A percentile compares a stretch with the other conserved stretches of the same genome.
phyloP scores from a whole-genome alignment of 2,113 vertebrate genomes.

The Okapia johnstoni region DNA sequence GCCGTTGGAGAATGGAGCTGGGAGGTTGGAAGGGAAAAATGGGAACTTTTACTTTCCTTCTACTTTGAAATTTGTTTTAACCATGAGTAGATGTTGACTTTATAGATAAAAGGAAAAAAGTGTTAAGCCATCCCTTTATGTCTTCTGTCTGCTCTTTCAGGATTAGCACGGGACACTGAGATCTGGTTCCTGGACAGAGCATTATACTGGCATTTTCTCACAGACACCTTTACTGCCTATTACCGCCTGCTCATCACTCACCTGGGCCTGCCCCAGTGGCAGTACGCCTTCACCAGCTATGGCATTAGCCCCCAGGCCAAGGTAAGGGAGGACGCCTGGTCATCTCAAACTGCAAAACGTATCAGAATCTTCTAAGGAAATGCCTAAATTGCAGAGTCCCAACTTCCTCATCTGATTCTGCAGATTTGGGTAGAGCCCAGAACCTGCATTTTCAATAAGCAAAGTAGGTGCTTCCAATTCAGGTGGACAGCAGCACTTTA shows the following conservation, averaged over 20 bases:
- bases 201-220: conserved; percentile 95
- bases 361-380: background rate
- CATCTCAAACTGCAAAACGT: background rate
- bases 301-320: conserved; percentile 94
- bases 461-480: background rate
- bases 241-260: conserved; percentile 96
- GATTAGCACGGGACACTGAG: conserved; percentile 86
- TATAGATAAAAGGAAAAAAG: background rate
- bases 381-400: background rate
- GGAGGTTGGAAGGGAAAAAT: background rate
- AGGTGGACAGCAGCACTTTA: background rate
- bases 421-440: background rate
- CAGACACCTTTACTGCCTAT: conserved; percentile 92
- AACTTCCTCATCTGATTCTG: background rate
- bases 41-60: background rate
- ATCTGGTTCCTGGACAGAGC: conserved; percentile 97
- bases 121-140: background rate
- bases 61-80: background rate
- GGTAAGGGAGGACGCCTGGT: conserved; percentile 76
- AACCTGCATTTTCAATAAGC: background rate
- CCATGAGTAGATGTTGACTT: background rate
- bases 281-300: conserved; percentile 93
- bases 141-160: conserved; percentile 74
- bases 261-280: conserved; percentile 96
- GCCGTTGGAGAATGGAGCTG: background rate